phyloP scores from a whole-genome alignment of 2,113 vertebrate genomes.

The Manacus vitellinus region DNA sequence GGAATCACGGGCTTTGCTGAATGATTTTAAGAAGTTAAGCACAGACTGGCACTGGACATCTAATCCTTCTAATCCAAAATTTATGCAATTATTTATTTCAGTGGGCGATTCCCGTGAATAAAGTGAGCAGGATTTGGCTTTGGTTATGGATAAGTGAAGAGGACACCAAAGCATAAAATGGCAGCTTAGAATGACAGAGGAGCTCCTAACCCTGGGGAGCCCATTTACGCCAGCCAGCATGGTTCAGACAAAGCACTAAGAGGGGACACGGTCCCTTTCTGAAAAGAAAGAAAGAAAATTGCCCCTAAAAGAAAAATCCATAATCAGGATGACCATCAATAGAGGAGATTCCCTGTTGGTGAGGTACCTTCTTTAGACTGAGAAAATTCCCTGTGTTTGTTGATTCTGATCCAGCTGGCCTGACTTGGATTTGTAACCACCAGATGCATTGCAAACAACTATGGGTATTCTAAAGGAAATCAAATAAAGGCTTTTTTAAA shows the following conservation, averaged over 20 bases:
- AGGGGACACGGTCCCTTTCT: constrained; percentile 18
- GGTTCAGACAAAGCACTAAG: constrained; percentile 29
- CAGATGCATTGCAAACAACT: constrained; percentile 30
- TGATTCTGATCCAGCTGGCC: constrained; percentile 48
- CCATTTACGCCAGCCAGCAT: background rate
- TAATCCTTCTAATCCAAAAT: constrained; percentile 30
- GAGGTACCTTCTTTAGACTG: constrained; percentile 27
- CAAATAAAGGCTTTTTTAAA: constrained; percentile 38
- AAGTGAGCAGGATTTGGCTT: constrained; percentile 30
- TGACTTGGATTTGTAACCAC: constrained; percentile 27
- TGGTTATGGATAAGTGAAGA: constrained; percentile 31
- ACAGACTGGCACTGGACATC: background rate
- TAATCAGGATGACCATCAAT: constrained; percentile 51
- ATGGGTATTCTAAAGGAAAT: constrained; percentile 39
- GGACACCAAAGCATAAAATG: constrained; percentile 43
- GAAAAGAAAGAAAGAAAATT: constrained; percentile 59
- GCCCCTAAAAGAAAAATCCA: constrained; percentile 54
- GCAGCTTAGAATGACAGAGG: constrained; percentile 42
- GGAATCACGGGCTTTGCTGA: background rate
- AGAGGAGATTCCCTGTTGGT: constrained; percentile 9
- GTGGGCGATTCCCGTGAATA: background rate
- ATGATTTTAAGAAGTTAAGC: background rate
- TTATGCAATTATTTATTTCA: constrained; percentile 50
- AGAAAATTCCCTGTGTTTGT: constrained; percentile 25
- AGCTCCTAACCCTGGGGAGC: constrained; percentile 34